These are phyloP conservation scores for Pangasius mekongensis DNA, from an alignment of 2,797 vertebrate species.

Conservation along the genomic window DNA sequence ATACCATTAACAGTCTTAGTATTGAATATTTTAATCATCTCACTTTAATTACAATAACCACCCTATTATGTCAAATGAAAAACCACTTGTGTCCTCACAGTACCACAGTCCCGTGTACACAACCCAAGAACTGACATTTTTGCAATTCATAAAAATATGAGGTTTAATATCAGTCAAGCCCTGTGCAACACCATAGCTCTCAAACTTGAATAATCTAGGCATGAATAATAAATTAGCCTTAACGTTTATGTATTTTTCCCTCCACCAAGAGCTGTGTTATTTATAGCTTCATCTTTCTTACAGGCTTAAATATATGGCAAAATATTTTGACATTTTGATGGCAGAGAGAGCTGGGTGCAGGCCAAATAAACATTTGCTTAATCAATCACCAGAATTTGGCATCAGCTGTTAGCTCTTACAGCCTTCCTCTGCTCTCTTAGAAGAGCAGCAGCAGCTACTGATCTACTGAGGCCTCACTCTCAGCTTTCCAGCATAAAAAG, in stretches of 20 bases:
- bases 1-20: background rate
- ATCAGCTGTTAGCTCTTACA: conserved; percentile 60
- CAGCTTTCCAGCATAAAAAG: conserved; percentile 10
- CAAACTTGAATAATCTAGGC: conserved; percentile 73
- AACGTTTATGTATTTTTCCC: conserved; percentile 71
- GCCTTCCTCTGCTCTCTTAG: conserved; percentile 50
- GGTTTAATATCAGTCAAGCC: conserved; percentile 55
- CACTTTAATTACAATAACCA: background rate
- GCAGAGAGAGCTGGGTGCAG: conserved; percentile 62
- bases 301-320: conserved; percentile 69
- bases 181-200: conserved; percentile 50
- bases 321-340: conserved; percentile 74
- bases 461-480: conserved; percentile 7
- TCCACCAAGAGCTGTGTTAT: conserved; percentile 69
- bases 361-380: conserved; percentile 74
- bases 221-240: conserved; percentile 76
- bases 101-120: background rate
- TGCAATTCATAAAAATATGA: conserved; percentile 52
- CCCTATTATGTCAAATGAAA: background rate
- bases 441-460: conserved; percentile 14
- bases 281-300: conserved; percentile 73
- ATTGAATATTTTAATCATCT: background rate
- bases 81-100: background rate
- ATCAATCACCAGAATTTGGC: conserved; percentile 71
- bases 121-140: conserved; percentile 35